These are phyloP conservation scores for Thereva nobilitata DNA, from an alignment of 2,888 invertebrate species.

Conservation along the genomic window DNA sequence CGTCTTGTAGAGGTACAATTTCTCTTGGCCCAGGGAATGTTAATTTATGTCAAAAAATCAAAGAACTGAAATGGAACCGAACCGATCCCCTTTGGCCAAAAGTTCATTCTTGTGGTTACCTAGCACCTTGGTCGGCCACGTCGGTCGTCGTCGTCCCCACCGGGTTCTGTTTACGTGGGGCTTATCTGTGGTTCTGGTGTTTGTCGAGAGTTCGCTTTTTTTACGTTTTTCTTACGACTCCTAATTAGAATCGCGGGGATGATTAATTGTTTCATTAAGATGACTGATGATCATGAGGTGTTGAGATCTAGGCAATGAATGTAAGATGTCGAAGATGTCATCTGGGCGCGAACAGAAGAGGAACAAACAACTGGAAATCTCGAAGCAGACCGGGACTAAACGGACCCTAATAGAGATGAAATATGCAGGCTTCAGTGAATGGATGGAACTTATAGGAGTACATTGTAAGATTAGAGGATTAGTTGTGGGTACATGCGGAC, in stretches of 20 bases:
- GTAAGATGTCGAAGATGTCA: slow-evolving; percentile 28
- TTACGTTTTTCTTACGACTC: slow-evolving; percentile 19
- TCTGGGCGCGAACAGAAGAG: neutral
- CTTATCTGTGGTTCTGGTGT: slow-evolving; percentile 16
- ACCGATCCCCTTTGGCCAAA: slow-evolving; percentile 1
- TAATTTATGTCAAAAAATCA: slow-evolving; percentile 38
- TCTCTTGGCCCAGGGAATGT: slow-evolving; percentile 23
- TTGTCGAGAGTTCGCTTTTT: neutral
- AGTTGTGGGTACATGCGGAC: too few relatives aligned
- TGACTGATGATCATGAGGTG: slow-evolving; percentile 40
- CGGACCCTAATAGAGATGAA: too few relatives aligned
- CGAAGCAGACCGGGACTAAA: too few relatives aligned
- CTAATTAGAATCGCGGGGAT: slow-evolving; percentile 38
- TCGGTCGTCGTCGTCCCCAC: neutral
- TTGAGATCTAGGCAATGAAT: slow-evolving; percentile 40
- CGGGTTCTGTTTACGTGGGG: neutral
- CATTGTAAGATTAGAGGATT: too few relatives aligned
- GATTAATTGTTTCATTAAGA: slow-evolving; percentile 42
- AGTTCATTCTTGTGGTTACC: neutral
- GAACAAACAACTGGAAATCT: slow-evolving; percentile 4
- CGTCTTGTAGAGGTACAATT: slow-evolving; percentile 11
- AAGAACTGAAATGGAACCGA: slow-evolving; percentile 24
- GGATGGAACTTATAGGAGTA: too few relatives aligned
- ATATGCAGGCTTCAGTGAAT: too few relatives aligned
- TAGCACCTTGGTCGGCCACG: neutral